Base-by-base conservation (phyloP, 2,797 vertebrate species). In the Morelia viridis region DNA sequence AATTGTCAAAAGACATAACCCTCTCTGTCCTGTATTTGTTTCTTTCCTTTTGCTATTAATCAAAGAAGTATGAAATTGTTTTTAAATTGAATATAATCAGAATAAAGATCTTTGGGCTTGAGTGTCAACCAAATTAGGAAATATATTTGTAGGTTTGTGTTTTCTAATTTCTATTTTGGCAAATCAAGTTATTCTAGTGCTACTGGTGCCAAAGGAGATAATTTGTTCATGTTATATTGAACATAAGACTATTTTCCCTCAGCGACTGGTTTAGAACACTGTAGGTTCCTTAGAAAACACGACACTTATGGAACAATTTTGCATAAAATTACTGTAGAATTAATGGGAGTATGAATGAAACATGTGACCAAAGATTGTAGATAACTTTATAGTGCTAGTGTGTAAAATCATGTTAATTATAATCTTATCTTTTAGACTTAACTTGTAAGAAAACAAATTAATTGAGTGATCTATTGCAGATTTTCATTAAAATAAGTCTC, bases 131-230 rank as follows among this genome's bases (percentile, higher is more conserved):
- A 89, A 56, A 85, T 84, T 83, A 84, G 71, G 71, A 89, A 84
- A 56, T 80, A n/a, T 65, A 76, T 80, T 80, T 61, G 10, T n/a
- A 17, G 17, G 60, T 71, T 8, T 85, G 46, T 7, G 50, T 68
- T 90, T 86, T 85, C 85, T 86, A 28, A 31, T 92, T 76, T 90
- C 4, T 80, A 2, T 88, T 94, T 91, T 91, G 53, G n/a, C 80
- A 22, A 92, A 88, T 68, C 62, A 60, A 88, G 65, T 50, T 19
- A 76, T 10, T 64, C 15, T 80, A 65, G 28, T 26, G 35, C 7
- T 76, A 88, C 64, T 71, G 68, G 53, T 91, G 58, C 88, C 87
- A 46, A 26, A 92, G 0, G 12, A 88, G 57, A 2, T 68, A 28
- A 90, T 31, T 57, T 57, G 60, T 26, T 57, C 87, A n/a, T 71